A percentile compares a stretch with the other conserved stretches of the same genome.
phyloP scores from a whole-genome alignment of 1,140 invertebrate genomes.

The Dermatophagoides farinae region DNA sequence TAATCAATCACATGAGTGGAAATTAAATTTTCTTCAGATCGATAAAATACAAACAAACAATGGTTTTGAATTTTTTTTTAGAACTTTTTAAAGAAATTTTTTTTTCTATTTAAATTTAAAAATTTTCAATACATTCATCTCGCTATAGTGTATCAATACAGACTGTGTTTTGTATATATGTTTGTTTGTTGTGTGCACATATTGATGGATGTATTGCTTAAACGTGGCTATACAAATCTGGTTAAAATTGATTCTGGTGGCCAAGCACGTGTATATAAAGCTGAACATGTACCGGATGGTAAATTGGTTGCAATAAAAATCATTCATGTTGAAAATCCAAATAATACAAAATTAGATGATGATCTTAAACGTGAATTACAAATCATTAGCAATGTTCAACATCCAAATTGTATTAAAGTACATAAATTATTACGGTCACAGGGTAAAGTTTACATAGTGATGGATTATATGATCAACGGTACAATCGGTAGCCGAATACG shows the following conservation, averaged over 20 bases:
- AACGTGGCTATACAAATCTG: not conserved
- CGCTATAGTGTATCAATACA: too few relatives aligned
- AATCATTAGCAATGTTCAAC: slow-evolving; percentile 10
- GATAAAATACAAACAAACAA: too few relatives aligned
- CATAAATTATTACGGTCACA: slow-evolving; percentile 16
- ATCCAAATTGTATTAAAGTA: slow-evolving; percentile 14
- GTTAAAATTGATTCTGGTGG: not conserved
- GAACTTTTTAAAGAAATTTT: too few relatives aligned
- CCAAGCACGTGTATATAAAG: slow-evolving; percentile 1
- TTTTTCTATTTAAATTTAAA: too few relatives aligned
- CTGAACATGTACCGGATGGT: not conserved
- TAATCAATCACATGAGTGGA: too few relatives aligned
- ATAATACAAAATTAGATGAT: slow-evolving; percentile 8
- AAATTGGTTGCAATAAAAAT: slow-evolving; percentile 12
- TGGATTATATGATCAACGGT: slow-evolving; percentile 13
- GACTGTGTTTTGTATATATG: too few relatives aligned
- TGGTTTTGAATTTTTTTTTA: too few relatives aligned
- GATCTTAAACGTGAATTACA: slow-evolving; percentile 14
- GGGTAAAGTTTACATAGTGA: slow-evolving; percentile 14
- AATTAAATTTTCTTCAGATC: too few relatives aligned
- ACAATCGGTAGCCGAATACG: not conserved
- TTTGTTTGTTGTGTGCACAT: not conserved
- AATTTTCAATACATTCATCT: too few relatives aligned
- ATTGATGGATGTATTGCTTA: not conserved
- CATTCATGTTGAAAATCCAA: slow-evolving; percentile 11